Base-by-base conservation (phyloP, 2,888 invertebrate species). In the Eurois occulta region DNA sequence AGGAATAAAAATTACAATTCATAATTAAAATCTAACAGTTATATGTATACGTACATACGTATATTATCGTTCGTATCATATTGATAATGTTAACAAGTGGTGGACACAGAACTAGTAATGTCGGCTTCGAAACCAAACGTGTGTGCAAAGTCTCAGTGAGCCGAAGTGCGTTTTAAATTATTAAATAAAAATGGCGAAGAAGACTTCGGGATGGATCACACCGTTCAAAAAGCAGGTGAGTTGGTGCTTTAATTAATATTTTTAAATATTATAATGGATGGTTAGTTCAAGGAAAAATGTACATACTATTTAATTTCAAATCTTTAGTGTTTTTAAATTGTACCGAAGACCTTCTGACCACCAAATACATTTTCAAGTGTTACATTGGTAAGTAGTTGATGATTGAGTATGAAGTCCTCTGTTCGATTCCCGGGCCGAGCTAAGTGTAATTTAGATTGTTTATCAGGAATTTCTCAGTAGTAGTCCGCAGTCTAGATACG, bases 201-300 rank as follows among this genome's bases (percentile, higher is more conserved):
- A 79, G 28, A 75, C 80, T 2, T 64, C 80, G 0, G 72, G 58
- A 85, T 91, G 89, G 88, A 81, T 90, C 2, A 91, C 91, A 18
- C 91, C 91, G 35, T 91, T 91, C 75, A 91, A 87, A 60, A 91
- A 90, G 62, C 91, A 91, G 86, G 91, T 91, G 58, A 83, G 79
- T 68, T 75, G 3, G 7, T 38, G 7, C 0, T 77, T 13, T 32
- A 0, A 16, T 32, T n/a, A 32, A 7, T 38, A 10, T 60, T 41
- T 10, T 52, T 52, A 10, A 2, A 0, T 21, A 10, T 8, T 13
- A 2, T 13, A 2, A 8, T 2, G 1, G 8, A 24, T 24, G n/a
- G n/a, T 48, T 48, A 48, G 5, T 46, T 68, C 6, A 13, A 48
- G 32, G 32, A 16, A 24, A 32, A 32, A 48, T 21, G 4, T 2